Evolutionary conservation across 2,888 invertebrate species (phyloP).

Genomic region (Terebella lapidaria): DNA sequence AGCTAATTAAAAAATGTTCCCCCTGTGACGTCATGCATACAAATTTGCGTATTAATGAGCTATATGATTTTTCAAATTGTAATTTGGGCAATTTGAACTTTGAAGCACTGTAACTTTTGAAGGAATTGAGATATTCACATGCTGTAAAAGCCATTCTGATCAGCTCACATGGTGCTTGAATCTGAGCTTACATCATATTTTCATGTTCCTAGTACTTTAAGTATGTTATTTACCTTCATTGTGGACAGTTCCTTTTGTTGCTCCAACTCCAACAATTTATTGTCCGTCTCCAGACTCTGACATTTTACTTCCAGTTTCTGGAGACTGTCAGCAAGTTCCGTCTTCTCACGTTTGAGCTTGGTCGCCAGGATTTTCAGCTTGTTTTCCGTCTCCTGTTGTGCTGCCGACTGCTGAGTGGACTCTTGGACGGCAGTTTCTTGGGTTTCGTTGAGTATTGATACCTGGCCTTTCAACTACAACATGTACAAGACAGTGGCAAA

Average conservation of each 20-base stretch:
- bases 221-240: background rate
- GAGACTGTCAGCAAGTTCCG: slow-evolving; percentile 25
- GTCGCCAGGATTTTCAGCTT: slow-evolving; percentile 17
- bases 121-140: too few relatives aligned
- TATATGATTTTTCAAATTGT: too few relatives aligned
- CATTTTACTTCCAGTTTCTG: background rate
- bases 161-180: too few relatives aligned
- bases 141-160: too few relatives aligned
- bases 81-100: too few relatives aligned
- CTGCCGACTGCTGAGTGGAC: slow-evolving; percentile 22
- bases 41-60: too few relatives aligned
- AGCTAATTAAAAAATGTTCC: too few relatives aligned
- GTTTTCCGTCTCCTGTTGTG: slow-evolving; percentile 10
- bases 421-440: slow-evolving; percentile 13
- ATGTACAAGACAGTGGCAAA: too few relatives aligned
- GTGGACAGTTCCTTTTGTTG: background rate
- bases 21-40: too few relatives aligned
- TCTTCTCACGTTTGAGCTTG: slow-evolving; percentile 26
- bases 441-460: slow-evolving; percentile 12
- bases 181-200: too few relatives aligned
- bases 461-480: slow-evolving; percentile 24
- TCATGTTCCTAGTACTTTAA: too few relatives aligned
- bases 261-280: background rate
- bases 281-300: background rate
- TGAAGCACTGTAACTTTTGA: too few relatives aligned